Conservation (phyloP, 1,140 invertebrate species). For the Rhyzopertha dominica region DNA sequence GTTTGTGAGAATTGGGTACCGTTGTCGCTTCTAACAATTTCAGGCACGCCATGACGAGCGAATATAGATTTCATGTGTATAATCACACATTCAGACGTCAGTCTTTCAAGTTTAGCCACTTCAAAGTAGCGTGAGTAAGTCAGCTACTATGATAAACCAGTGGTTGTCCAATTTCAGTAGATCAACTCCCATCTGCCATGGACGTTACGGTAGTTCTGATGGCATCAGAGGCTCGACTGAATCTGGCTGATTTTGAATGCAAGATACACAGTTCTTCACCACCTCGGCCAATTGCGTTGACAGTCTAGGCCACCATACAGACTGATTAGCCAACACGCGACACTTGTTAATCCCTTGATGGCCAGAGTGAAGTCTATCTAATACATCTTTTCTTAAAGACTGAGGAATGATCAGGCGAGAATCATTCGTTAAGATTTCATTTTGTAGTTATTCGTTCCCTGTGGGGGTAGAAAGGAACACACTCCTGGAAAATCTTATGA, state of each 20-base stretch:
- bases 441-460: no score
- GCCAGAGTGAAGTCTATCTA: no score
- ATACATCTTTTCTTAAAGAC: no score
- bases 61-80: slow-evolving; percentile 9
- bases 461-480: no score
- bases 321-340: slow-evolving; percentile 5
- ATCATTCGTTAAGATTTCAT: no score
- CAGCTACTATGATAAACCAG: slow-evolving; percentile 4
- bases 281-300: not conserved
- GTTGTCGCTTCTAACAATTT: slow-evolving; percentile 9
- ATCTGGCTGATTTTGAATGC: not conserved
- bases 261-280: slow-evolving; percentile 4
- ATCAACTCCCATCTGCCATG: slow-evolving; percentile 10
- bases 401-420: no score
- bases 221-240: slow-evolving; percentile 5
- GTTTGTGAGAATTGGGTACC: slow-evolving; percentile 11
- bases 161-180: not conserved
- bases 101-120: slow-evolving; percentile 4
- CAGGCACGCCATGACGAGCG: slow-evolving; percentile 5
- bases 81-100: slow-evolving; percentile 1
- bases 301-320: slow-evolving; percentile 9
- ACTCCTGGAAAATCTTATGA: no score
- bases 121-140: slow-evolving; percentile 15
- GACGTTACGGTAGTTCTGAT: slow-evolving; percentile 1
- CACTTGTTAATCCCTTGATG: no score